Percentiles rank a stretch among this genome's conserved stretches.
Conservation (phyloP, 2,797 vertebrate genomes). For the Morelia viridis region DNA sequence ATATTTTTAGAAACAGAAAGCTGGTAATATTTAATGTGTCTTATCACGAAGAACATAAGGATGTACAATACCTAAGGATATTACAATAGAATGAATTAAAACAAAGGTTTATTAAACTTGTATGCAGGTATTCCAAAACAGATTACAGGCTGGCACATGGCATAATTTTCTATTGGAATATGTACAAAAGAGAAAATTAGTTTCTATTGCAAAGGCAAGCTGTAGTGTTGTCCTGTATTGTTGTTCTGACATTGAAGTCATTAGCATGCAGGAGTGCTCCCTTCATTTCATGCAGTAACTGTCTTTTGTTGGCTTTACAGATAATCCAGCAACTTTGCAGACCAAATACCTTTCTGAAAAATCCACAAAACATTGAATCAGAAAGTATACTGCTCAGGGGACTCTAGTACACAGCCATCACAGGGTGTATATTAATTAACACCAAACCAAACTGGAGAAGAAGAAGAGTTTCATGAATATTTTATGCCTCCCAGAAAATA, state of each 20-base stretch:
- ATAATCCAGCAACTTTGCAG: constrained; percentile 70
- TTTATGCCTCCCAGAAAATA: background rate
- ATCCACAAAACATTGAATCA: constrained; percentile 60
- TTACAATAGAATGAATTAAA: constrained; percentile 42
- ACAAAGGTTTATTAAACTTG: constrained; percentile 46
- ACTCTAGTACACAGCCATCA: constrained; percentile 48
- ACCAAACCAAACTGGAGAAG: background rate
- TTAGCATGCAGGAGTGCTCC: constrained; percentile 70
- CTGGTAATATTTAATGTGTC: constrained; percentile 4
- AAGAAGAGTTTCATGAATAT: background rate
- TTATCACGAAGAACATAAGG: constrained; percentile 12
- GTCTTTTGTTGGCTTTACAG: constrained; percentile 73
- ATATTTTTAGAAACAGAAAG: constrained; percentile 54
- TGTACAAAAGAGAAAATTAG: constrained; percentile 61
- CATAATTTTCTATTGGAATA: constrained; percentile 70
- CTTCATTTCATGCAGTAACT: constrained; percentile 66
- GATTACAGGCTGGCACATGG: constrained; percentile 67
- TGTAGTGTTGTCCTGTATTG: constrained; percentile 55
- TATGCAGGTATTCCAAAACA: constrained; percentile 66
- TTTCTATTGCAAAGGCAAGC: constrained; percentile 66
- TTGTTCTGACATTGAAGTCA: constrained; percentile 67
- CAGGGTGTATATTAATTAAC: constrained; percentile 50
- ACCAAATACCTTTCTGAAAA: constrained; percentile 70
- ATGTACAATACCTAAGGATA: constrained; percentile 30
- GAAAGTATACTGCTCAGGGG: constrained; percentile 44